These are phyloP conservation scores for Tamias sibiricus DNA, from an alignment of 2,113 vertebrate genomes.

Conservation along the genomic window DNA sequence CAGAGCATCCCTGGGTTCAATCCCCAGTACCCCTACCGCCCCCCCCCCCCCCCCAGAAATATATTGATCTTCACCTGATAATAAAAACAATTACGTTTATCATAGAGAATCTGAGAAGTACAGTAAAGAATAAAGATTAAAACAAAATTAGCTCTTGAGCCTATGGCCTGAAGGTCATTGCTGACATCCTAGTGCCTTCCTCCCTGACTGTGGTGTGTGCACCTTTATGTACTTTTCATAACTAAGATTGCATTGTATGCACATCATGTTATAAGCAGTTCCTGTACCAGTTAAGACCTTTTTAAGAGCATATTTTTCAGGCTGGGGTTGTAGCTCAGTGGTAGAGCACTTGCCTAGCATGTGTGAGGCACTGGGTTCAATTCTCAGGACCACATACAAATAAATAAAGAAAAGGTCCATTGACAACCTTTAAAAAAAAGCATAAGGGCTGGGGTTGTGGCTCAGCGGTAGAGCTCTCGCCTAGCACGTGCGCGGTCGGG, in stretches of 20 bases:
- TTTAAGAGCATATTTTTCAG: background rate
- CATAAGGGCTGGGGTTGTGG: too few species aligned
- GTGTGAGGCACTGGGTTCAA: too few species aligned
- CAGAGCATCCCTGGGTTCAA: too few species aligned
- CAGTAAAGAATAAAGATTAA: slow-evolving; percentile 17
- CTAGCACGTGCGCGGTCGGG: too few species aligned
- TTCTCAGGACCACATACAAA: too few species aligned
- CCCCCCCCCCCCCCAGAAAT: too few species aligned
- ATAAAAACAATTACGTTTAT: background rate
- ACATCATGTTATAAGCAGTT: background rate
- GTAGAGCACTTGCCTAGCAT: too few species aligned
- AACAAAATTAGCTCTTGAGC: background rate
- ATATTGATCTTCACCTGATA: background rate
- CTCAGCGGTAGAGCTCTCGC: too few species aligned
- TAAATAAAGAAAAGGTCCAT: too few species aligned
- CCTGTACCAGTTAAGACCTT: background rate
- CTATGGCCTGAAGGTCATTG: background rate
- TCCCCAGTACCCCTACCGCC: too few species aligned
- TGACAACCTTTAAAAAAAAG: too few species aligned
- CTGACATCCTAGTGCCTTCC: background rate
- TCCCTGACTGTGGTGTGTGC: background rate
- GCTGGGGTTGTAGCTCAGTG: too few species aligned
- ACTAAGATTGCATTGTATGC: background rate
- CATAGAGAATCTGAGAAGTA: background rate
- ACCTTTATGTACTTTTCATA: background rate